Base-by-base conservation (phyloP, 2,797 vertebrate species). In the Alosa sapidissima region DNA sequence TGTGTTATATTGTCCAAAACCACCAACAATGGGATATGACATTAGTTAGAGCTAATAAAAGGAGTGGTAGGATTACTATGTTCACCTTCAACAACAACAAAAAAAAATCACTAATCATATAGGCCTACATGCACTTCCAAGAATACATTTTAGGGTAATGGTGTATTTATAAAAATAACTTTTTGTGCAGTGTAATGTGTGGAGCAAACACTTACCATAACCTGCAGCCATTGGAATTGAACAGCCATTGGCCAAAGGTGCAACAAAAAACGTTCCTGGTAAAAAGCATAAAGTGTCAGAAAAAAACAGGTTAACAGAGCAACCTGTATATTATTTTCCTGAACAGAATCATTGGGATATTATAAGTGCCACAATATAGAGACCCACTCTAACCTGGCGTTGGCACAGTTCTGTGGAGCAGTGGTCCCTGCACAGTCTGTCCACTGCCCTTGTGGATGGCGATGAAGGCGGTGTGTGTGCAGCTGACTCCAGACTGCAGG, bases 401-500 rank as follows among this genome's bases (percentile, higher is more conserved):
- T 52, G 85, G 91, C 62, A 96, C 28, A 1, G 91, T 72, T 84
- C 93, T 93, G 11, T 65, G 87, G 52, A 89, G 1, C 88, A 95
- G 83, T 3, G 95, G 93, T 1, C 93, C 93, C 72, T 92, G 86
- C 11, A 96, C 81, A 0, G 89, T 48, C 45, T 93, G 21, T 2
- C 89, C 87, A 1, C 85, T 84, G 7, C 89, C 89, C 86, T 94
- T 96, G 88, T 94, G 92, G 84, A 96, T 87, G 2, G 93, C 95
- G 9, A 96, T 90, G 85, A 96, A 96, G 28, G 96, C 93, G 0
- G 96, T 96, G 87, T 94, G 94, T 55, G 92, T 88, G 75, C 96
- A 96, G 92, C 96, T 93, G 85, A 97, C 94, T 89, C 95, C 95
- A 82, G 94, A 94, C 58, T 95, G 93, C 81, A 95, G 81, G 85